phyloP scores from a whole-genome alignment of 1,140 invertebrate species.

The Eriosoma lanigerum region DNA sequence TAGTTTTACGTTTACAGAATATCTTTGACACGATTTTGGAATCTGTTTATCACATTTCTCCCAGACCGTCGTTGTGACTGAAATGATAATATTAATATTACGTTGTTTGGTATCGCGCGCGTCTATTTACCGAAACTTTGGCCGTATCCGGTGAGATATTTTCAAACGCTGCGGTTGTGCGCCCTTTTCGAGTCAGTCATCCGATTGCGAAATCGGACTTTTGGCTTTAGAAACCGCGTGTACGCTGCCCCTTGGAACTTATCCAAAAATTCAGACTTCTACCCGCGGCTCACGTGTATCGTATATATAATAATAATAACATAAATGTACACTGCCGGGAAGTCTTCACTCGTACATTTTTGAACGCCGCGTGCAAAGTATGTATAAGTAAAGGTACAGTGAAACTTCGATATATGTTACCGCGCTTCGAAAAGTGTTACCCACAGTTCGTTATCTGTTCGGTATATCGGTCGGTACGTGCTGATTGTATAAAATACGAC shows the following conservation, averaged over 20 bases:
- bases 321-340: not conserved
- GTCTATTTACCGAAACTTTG: not conserved
- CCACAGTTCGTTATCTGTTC: not conserved
- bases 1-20: too few species aligned
- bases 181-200: constrained; percentile 37
- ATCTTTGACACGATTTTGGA: too few species aligned
- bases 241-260: not conserved
- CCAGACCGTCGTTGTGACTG: too few species aligned
- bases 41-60: too few species aligned
- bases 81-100: too few species aligned
- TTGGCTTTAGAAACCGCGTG: constrained; percentile 24
- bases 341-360: not conserved
- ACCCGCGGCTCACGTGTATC: not conserved
- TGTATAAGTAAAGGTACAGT: not conserved
- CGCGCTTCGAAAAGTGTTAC: not conserved
- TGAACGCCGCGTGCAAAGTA: not conserved
- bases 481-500: not conserved
- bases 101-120: too few species aligned
- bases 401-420: not conserved
- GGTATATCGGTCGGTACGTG: not conserved
- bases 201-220: constrained; percentile 41
- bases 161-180: not conserved
- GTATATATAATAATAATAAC: too few species aligned
- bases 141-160: not conserved
- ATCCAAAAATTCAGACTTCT: not conserved